Evolutionary conservation across 2,797 vertebrate genomes (phyloP).

Genomic region (Cossypha heuglini): DNA sequence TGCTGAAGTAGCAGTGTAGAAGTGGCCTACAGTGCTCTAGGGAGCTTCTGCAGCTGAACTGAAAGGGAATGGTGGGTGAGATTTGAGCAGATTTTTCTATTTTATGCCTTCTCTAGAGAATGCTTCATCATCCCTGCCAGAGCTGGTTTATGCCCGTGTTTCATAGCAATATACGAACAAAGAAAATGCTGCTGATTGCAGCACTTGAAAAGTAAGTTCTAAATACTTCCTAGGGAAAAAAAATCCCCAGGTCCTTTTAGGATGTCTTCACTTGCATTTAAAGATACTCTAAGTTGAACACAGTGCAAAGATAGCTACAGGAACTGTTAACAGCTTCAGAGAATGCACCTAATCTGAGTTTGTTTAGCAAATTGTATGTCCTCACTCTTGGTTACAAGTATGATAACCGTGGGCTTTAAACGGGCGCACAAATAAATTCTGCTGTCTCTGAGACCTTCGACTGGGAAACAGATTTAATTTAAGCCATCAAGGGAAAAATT

Average conservation of each 20-base stretch:
- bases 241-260: not conserved
- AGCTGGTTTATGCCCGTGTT: not conserved
- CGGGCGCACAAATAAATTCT: not conserved
- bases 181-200: slow-evolving; percentile 33
- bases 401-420: not conserved
- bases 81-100: slow-evolving; percentile 37
- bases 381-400: not conserved
- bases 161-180: not conserved
- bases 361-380: not conserved
- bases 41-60: slow-evolving; percentile 4
- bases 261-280: not conserved
- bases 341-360: not conserved
- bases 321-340: not conserved
- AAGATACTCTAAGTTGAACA: not conserved
- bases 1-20: slow-evolving; percentile 9
- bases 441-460: not conserved
- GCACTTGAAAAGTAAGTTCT: not conserved
- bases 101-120: slow-evolving; percentile 33
- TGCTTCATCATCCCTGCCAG: not conserved
- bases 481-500: not conserved
- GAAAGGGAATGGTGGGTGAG: not conserved
- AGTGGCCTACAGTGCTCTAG: not conserved
- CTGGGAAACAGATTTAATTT: not conserved
- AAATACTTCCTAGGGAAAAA: not conserved
- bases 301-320: not conserved